Percentiles rank a stretch among this genome's conserved stretches.
phyloP scores from a whole-genome alignment of 2,113 vertebrate species.

The Ploceus nigricollis region DNA sequence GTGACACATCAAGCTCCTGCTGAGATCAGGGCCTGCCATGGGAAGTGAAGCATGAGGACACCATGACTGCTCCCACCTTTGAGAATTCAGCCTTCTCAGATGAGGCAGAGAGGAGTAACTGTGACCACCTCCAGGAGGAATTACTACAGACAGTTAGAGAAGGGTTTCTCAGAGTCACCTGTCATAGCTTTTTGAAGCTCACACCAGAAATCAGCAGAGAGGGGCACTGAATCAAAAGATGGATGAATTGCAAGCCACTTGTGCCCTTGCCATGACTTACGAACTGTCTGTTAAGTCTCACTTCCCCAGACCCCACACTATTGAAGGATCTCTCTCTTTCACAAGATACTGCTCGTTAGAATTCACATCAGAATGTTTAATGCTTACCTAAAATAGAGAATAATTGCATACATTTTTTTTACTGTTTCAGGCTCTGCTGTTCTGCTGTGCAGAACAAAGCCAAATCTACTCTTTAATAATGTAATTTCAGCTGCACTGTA shows the following conservation, averaged over 20 bases:
- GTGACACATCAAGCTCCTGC: not conserved
- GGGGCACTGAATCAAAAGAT: not conserved
- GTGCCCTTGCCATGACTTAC: not conserved
- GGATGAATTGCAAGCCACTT: not conserved
- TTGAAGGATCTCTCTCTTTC: not conserved
- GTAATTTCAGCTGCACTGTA: not conserved
- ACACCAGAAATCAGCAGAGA: not conserved
- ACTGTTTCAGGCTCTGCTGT: conserved; percentile 37
- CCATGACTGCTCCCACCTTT: not conserved
- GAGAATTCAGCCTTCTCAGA: not conserved
- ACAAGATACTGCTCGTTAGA: not conserved
- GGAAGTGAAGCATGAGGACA: not conserved
- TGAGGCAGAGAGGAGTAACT: not conserved
- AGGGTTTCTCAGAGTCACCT: not conserved
- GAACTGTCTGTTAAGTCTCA: not conserved
- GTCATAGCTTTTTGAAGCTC: not conserved
- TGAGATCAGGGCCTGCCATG: not conserved
- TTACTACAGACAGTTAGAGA: not conserved
- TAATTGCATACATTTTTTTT: not conserved
- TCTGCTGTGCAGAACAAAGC: conserved; percentile 17
- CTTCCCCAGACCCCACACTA: not conserved
- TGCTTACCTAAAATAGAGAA: not conserved
- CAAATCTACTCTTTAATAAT: not conserved
- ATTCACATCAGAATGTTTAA: not conserved
- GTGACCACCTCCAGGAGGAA: not conserved